These are phyloP conservation scores for Piprites chloris DNA, from an alignment of 2,113 vertebrate genomes.

Conservation along the genomic window DNA sequence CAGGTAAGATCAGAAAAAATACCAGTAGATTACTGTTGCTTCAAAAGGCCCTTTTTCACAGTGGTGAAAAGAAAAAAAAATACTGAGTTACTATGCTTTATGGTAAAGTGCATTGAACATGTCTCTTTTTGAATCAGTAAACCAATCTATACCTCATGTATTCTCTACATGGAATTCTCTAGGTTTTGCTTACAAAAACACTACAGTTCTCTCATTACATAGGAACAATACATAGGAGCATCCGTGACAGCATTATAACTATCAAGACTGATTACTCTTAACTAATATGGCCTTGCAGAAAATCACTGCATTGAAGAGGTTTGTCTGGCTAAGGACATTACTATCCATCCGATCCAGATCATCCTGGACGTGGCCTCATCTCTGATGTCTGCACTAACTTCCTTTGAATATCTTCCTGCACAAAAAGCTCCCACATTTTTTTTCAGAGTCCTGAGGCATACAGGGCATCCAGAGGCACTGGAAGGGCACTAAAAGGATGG, in stretches of 20 bases:
- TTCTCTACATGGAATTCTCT: background rate
- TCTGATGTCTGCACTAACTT: background rate
- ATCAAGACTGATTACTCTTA: background rate
- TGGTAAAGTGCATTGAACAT: background rate
- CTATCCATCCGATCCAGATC: background rate
- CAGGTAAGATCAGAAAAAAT: background rate
- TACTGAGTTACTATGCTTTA: background rate
- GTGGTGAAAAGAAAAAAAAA: background rate
- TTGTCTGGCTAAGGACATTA: background rate
- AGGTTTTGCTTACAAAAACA: background rate
- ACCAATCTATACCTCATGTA: background rate
- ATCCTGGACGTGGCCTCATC: background rate
- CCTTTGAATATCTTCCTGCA: background rate
- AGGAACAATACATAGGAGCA: background rate
- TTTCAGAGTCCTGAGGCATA: background rate
- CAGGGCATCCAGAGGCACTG: background rate
- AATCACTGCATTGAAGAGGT: background rate
- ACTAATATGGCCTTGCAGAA: background rate
- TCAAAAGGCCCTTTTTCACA: background rate
- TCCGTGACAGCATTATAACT: background rate
- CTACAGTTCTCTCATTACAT: background rate
- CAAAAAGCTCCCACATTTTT: accelerated
- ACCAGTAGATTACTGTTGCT: background rate
- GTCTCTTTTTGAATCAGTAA: background rate
- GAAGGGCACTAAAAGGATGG: background rate